These are phyloP conservation scores for Platyscapa corneri DNA, from an alignment of 1,140 invertebrate species.

Conservation along the genomic window DNA sequence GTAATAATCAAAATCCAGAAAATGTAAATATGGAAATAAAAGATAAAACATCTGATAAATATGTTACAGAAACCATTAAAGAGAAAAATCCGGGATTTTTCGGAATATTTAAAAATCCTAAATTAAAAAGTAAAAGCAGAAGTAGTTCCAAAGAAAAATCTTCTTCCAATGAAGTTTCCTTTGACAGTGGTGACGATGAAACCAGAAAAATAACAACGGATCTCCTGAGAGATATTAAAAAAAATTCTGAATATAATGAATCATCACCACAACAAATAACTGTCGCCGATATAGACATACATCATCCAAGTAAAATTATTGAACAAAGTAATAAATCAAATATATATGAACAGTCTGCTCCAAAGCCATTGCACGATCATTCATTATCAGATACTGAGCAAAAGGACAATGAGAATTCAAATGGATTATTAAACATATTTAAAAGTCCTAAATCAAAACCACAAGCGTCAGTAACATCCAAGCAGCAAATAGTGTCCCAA, in stretches of 20 bases:
- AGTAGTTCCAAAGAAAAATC: slow-evolving; percentile 64
- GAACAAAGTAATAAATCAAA: not conserved
- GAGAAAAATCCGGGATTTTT: slow-evolving; percentile 66
- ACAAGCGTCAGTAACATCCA: slow-evolving; percentile 61
- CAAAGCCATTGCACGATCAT: not conserved
- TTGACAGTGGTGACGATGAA: slow-evolving; percentile 69
- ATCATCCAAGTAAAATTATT: slow-evolving; percentile 24
- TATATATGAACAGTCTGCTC: not conserved
- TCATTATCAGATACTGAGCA: not conserved
- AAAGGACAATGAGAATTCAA: slow-evolving; percentile 58
- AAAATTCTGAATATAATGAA: slow-evolving; percentile 33
- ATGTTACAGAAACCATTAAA: slow-evolving; percentile 47
- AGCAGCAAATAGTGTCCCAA: slow-evolving; percentile 57
- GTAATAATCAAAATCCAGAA: not conserved
- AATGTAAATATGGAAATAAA: not conserved
- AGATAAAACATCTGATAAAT: not conserved
- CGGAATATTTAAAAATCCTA: slow-evolving; percentile 68
- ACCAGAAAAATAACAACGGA: slow-evolving; percentile 56
- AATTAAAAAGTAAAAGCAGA: slow-evolving; percentile 61
- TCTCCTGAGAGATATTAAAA: slow-evolving; percentile 61
- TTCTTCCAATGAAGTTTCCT: slow-evolving; percentile 61
- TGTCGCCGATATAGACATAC: slow-evolving; percentile 37
- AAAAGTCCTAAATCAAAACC: slow-evolving; percentile 64
- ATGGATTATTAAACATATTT: slow-evolving; percentile 65
- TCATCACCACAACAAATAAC: slow-evolving; percentile 38